Evolutionary conservation across 1,140 invertebrate genomes (phyloP), one percentile per base, ranked within the genome.

Genomic region (Dufourea novaeangliae): DNA sequence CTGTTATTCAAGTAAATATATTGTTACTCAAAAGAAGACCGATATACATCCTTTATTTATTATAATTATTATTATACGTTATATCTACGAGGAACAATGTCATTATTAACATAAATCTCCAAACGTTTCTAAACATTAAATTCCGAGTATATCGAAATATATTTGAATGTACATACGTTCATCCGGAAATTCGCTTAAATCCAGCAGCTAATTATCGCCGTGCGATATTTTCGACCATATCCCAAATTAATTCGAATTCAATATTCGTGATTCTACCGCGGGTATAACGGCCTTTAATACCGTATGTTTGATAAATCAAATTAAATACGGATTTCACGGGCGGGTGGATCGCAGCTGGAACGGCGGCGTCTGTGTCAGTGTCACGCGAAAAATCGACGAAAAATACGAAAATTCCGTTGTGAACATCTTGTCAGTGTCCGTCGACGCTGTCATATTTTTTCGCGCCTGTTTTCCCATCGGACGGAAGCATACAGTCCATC

Each of bases 291-390:
- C 46, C 46, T 50, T 50, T 50, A 50, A 50, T 50, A n/a, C n/a
- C 46, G 46, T n/a, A n/a, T 50, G 46, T 50, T 50, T 50, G 46
- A 50, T 50, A 50, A 50, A 50, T n/a, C 20, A 50, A 50, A 50
- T 50, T 50, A n/a, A 17, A n/a, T 7, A 8, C 4, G 46, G 46
- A 17, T 14, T 17, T 14, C 41, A 6, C 6, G 20, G 20, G 20
- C 20, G 20, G 3, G 20, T 4, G 5, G 17, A 5, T n/a, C 20
- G 20, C 20, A 6, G 5, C 8, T n/a, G 46, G 20, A 50, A n/a
- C n/a, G n/a, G n/a, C n/a, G n/a, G n/a, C n/a, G n/a, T n/a, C n/a
- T n/a, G n/a, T n/a, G n/a, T n/a, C n/a, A n/a, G n/a, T n/a, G n/a
- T n/a, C n/a, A n/a, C n/a, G n/a, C n/a, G n/a, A n/a, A n/a, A n/a